Base-by-base conservation (phyloP, 2,113 vertebrate species). In the Mus spicilegus region DNA sequence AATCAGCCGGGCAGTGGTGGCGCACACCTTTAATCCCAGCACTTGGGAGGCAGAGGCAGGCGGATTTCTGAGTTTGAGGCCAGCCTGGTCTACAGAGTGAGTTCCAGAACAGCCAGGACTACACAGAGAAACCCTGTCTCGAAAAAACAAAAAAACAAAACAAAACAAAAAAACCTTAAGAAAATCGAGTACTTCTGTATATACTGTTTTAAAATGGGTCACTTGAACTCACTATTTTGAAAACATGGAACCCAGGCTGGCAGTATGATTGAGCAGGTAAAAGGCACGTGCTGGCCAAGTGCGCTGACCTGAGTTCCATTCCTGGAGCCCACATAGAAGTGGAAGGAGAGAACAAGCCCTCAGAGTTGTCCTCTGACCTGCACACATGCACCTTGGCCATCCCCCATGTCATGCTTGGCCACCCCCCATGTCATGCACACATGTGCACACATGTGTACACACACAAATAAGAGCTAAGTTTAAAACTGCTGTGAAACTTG, bases 221-320 rank as follows among this genome's bases (percentile, higher is more conserved):
- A 70, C 49, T 49, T 90, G 73, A 82, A 80, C 42, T 70, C 33
- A 89, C 46, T 95, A 26, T 26, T 96, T 94, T 93, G 46, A 84
- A 87, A 69, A 12, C 67, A 33, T 69, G 30, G 30, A 84, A 8
- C 13, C 42, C 4, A 24, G 56, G n/a, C 81, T 42, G n/a, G 13
- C 56, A 28, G 28, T 28, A 2, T 61, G 81, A 63, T 16, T 42
- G 3, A 39, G 56, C 22, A n/a, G 17, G 39, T 46, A 65, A 63
- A 63, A 46, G 39, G 82, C 82, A 49, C 24, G 4, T 26, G n/a
- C 56, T 84, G 22, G 28, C 33, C 36, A 61, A 26, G 22, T 54
- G 12, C 61, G 54, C 33, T 24, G 36, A 14, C 58, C 42, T 63
- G n/a, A 46, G 81, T 30, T 84, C 14, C 3, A 63, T 28, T 42